These are phyloP conservation scores for Salvelinus namaycush DNA, from an alignment of 2,113 vertebrate species.

Conservation along the genomic window DNA sequence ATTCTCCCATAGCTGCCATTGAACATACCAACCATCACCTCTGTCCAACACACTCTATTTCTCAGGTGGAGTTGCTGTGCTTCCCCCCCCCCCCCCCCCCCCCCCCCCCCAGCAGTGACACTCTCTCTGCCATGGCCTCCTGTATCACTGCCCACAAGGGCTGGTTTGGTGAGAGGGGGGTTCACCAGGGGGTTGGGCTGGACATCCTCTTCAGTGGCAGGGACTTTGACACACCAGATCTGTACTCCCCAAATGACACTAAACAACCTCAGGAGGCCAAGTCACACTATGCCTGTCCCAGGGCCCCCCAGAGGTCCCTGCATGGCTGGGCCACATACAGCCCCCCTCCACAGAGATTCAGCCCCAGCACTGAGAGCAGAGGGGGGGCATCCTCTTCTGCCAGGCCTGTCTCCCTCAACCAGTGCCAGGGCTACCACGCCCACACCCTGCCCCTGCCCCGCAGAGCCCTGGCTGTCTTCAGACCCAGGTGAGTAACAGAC, in stretches of 20 bases:
- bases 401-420: background rate
- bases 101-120: background rate
- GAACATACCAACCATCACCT: background rate
- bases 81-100: background rate
- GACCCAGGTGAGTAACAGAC: background rate
- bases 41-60: background rate
- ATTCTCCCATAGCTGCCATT: background rate
- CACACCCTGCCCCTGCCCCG: constrained; percentile 3
- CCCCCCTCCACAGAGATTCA: background rate
- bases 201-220: background rate
- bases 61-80: background rate
- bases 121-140: background rate
- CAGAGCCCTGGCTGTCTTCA: background rate
- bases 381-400: background rate
- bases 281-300: background rate
- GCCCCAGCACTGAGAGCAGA: background rate
- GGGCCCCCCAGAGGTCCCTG: background rate
- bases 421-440: background rate
- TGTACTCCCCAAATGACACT: background rate
- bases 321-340: constrained; percentile 8
- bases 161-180: background rate
- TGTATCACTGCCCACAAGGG: background rate
- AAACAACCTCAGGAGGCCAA: background rate
- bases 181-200: background rate
- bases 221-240: background rate